Conservation (phyloP, 2,113 vertebrate genomes). For the Hyperoodon ampullatus region DNA sequence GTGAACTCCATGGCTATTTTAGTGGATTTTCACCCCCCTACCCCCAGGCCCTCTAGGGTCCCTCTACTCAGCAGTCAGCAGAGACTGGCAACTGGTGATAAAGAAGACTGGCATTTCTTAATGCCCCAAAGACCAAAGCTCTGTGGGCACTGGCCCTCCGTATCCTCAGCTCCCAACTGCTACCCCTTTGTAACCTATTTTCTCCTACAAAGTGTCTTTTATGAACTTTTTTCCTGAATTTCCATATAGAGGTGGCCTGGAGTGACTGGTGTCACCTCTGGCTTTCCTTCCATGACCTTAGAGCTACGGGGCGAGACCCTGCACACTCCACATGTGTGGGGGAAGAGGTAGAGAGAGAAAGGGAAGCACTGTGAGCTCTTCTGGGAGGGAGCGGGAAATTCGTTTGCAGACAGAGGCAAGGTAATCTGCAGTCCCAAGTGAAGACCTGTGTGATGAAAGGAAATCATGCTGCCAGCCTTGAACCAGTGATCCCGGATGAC, state of each 20-base stretch:
- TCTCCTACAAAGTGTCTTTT: background rate
- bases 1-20: background rate
- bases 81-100: background rate
- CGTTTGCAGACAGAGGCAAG: background rate
- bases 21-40: background rate
- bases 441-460: background rate
- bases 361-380: background rate
- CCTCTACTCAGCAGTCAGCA: background rate
- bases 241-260: background rate
- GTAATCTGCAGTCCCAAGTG: background rate
- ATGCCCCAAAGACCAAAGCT: background rate
- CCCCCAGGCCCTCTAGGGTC: too few species aligned
- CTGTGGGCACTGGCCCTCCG: background rate
- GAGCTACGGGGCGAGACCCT: background rate
- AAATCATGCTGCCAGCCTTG: conserved; percentile 33
- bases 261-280: background rate
- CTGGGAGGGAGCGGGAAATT: background rate
- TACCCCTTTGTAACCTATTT: background rate
- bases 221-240: background rate
- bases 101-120: background rate
- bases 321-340: background rate
- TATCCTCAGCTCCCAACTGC: background rate
- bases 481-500: background rate
- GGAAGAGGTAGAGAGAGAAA: background rate
- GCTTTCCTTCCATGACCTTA: background rate